Evolutionary conservation across 2,797 vertebrate species (phyloP), one percentile per base, ranked within the genome.

Genomic region (Sebastes itinus): DNA sequence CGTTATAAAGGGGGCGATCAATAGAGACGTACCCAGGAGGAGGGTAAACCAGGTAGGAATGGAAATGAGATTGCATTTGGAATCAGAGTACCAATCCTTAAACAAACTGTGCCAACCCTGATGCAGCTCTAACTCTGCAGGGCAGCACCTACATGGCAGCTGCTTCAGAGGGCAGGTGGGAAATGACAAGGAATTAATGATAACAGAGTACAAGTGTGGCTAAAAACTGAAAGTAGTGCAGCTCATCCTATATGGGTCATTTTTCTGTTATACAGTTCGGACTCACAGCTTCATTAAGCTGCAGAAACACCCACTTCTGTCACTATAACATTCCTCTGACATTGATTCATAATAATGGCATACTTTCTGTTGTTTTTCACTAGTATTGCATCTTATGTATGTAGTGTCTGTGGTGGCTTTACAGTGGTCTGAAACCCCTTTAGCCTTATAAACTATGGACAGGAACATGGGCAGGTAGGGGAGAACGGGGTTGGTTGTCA

Each of bases 171-270:
- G 18, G 14, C 28, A 70, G 30, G 52, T 62, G 33, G 18, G 18
- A 65, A 63, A 75, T 56, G 60, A 78, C 25, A 59, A 8, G 0
- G 46, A 23, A 35, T 25, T 12, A 25, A 69, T 58, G 54, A 72
- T 30, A 62, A 64, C 16, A 55, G 55, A 70, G 28, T 18, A 1
- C 54, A 86, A 75, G 13, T 32, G 28, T 18, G 30, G 10, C 52
- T 28, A 28, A 28, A 64, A 74, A 59, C 38, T 52, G 18, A 64
- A 90, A 88, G 76, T 83, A 69, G 77, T 71, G 13, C 85, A 83
- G 49, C 18, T 76, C 68, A 54, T 73, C 77, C 80, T 82, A 81
- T 67, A 38, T 81, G 64, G 82, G 54, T 73, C 64, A 75, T 63
- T 75, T 64, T 62, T 55, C 75, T 46, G 23, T 65, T 86, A 10